Base-by-base conservation (phyloP, 2,888 invertebrate genomes). In the Agrilus cyanescens region DNA sequence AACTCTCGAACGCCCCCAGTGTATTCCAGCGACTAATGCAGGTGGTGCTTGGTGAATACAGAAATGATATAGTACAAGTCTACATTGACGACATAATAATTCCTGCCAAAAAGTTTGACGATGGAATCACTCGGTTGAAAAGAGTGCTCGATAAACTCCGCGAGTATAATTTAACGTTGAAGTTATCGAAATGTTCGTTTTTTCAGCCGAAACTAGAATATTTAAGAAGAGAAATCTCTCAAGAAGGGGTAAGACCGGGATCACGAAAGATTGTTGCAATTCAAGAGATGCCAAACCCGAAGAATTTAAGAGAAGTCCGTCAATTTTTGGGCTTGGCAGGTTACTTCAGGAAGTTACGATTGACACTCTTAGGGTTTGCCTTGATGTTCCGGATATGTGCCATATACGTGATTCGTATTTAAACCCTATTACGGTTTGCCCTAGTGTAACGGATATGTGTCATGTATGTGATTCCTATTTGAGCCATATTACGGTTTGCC, bases 181-280 rank as follows among this genome's bases (percentile, higher is more conserved):
- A 51, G 29, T 43, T 35, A 31, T 38, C 46, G 38, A 53, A 53
- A 41, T 51, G 48, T 42, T 31, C 2, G n/a, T 51, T 51, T 20
- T 48, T 53, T 4, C 16, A 20, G 12, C 29, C 14, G 12, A 29
- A 46, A 30, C 48, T 46, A n/a, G 50, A 53, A 43, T 53, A 53
- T 44, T 38, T 53, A 14, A 50, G 51, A n/a, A 37, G 44, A 25
- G 35, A 48, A 8, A 10, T 53, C n/a, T 40, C 42, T 30, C 41
- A 43, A 18, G 50, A 44, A 25, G 25, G 29, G 14, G 33, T 53
- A 12, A 30, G 43, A 20, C 50, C 49, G 6, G 47, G 50, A 37
- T 34, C 40, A 8, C 16, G 37, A 13, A 53, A 53, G 46, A 36
- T 53, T 14, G 40, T 20, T 35, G 52, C 50, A 7, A 37, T 53